Evolutionary conservation across 23 tunicate genomes (phyloP).

Genomic region (Ciona savignyi): DNA sequence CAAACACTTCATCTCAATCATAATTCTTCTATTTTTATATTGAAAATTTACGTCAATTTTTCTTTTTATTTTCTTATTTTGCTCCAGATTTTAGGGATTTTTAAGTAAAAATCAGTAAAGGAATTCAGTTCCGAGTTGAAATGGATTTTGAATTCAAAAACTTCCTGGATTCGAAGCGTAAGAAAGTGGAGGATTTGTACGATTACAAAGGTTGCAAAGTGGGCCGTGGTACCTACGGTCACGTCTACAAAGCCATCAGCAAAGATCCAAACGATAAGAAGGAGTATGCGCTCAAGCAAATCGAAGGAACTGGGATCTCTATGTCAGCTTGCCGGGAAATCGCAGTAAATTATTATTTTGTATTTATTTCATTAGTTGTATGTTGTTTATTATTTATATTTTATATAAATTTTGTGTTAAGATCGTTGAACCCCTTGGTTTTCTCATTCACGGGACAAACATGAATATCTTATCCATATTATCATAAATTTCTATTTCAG

Average conservation of each 20-base stretch:
- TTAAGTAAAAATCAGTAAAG: too few species aligned
- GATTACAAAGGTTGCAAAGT: constrained; percentile 98
- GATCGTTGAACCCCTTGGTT: too few species aligned
- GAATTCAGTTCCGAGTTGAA: not conserved
- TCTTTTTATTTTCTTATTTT: too few species aligned
- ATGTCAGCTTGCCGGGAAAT: constrained; percentile 98
- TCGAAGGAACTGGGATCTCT: constrained; percentile 96
- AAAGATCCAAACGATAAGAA: constrained; percentile 88
- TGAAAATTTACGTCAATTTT: too few species aligned
- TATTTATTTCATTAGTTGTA: too few species aligned
- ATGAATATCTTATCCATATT: too few species aligned
- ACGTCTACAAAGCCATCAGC: constrained; percentile 95
- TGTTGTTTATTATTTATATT: too few species aligned
- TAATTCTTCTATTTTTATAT: too few species aligned
- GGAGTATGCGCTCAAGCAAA: constrained; percentile 92
- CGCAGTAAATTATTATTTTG: constrained; percentile 61
- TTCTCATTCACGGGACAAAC: too few species aligned
- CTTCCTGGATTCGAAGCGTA: constrained; percentile 30
- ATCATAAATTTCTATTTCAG: not conserved
- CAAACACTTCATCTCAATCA: too few species aligned
- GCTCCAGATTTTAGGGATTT: too few species aligned
- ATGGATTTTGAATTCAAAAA: constrained; percentile 90
- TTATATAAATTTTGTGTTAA: too few species aligned
- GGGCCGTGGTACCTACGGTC: constrained; percentile 99
- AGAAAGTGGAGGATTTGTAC: constrained; percentile 93